Conservation (phyloP, 2,888 invertebrate species). For the Lamellibrachia satsuma region DNA sequence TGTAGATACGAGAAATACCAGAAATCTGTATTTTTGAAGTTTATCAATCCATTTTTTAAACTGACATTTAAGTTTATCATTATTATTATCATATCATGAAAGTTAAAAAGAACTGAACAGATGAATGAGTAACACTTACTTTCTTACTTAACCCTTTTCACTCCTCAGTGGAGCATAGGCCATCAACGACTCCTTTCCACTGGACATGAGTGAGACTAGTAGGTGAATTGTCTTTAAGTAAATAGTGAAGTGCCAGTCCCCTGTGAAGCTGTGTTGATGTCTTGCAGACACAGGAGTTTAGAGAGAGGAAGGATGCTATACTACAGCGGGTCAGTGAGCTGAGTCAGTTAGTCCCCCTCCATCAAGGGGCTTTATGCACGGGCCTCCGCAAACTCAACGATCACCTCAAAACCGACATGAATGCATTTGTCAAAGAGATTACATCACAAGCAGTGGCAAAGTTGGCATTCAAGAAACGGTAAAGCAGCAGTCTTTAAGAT, state of each 20-base stretch:
- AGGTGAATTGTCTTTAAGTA: too few relatives aligned
- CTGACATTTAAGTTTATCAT: neutral
- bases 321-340: neutral
- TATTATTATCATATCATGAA: too few relatives aligned
- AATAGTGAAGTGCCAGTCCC: too few relatives aligned
- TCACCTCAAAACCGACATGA: neutral
- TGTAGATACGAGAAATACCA: too few relatives aligned
- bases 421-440: neutral
- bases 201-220: too few relatives aligned
- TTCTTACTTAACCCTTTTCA: too few relatives aligned
- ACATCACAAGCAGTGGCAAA: neutral
- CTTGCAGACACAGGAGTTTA: neutral
- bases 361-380: neutral
- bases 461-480: conserved; percentile 3
- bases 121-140: neutral
- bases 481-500: neutral
- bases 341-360: conserved; percentile 1
- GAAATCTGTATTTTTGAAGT: neutral
- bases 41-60: neutral
- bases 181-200: too few relatives aligned
- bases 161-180: too few relatives aligned
- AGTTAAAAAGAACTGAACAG: neutral
- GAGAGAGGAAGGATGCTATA: neutral
- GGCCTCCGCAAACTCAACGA: neutral
- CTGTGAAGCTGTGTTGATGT: neutral